phyloP scores from a whole-genome alignment of 2,888 invertebrate species.

The Eupithecia dodoneata region DNA sequence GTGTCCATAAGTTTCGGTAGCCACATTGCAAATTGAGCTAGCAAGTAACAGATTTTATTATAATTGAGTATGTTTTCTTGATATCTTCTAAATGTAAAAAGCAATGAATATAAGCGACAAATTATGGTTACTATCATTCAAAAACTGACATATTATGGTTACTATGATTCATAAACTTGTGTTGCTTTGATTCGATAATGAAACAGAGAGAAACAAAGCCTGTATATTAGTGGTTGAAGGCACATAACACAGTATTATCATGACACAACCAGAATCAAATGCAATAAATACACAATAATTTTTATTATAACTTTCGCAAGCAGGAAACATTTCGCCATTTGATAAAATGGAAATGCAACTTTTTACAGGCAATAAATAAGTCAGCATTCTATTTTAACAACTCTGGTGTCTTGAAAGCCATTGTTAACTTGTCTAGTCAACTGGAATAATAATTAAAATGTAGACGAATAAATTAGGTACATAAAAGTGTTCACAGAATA shows the following conservation, averaged over 20 bases:
- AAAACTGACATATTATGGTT: not conserved
- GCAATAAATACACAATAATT: not conserved
- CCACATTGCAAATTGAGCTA: slow-evolving; percentile 72
- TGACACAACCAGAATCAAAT: slow-evolving; percentile 1
- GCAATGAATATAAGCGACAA: not conserved
- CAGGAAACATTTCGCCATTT: not conserved
- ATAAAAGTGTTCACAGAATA: slow-evolving; percentile 66
- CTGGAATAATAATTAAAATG: slow-evolving; percentile 47
- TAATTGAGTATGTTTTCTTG: slow-evolving; percentile 62
- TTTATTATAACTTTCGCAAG: not conserved
- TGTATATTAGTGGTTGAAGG: not conserved
- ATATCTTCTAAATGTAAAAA: not conserved
- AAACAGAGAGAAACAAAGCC: not conserved
- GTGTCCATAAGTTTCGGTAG: slow-evolving; percentile 57
- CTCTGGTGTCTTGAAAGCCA: not conserved
- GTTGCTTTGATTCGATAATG: not conserved
- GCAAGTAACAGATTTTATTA: slow-evolving; percentile 59
- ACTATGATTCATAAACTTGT: not conserved
- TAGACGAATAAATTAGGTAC: slow-evolving; percentile 53
- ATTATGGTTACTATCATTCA: not conserved
- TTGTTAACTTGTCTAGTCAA: slow-evolving; percentile 38
- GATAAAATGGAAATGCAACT: not conserved
- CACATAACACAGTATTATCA: not conserved
- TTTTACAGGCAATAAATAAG: not conserved
- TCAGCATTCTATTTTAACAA: not conserved